phyloP scores from a whole-genome alignment of 2,797 vertebrate genomes.

The Vespertilio murinus region DNA sequence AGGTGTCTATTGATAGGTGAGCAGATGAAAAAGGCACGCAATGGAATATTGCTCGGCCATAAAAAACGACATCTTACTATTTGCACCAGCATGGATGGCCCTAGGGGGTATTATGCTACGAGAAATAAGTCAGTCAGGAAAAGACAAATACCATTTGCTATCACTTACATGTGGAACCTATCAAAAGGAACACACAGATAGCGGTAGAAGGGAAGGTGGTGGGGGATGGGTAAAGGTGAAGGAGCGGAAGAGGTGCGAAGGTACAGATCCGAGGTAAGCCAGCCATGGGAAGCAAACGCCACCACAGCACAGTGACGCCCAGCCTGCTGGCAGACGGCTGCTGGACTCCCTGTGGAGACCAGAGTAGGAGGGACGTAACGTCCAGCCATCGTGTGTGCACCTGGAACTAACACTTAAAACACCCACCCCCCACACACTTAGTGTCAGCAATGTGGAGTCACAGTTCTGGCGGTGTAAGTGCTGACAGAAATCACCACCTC shows the following conservation, averaged over 20 bases:
- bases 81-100: not conserved
- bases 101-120: not conserved
- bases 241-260: no score
- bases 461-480: not conserved
- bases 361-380: not conserved
- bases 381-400: not conserved
- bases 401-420: not conserved
- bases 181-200: no score
- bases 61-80: not conserved
- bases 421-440: not conserved
- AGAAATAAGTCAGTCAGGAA: not conserved
- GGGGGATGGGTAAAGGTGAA: not conserved
- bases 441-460: not conserved
- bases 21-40: not conserved
- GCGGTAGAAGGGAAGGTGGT: not conserved
- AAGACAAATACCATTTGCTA: not conserved
- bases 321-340: not conserved
- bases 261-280: rapidly evolving
- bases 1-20: not conserved
- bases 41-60: not conserved
- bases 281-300: not conserved
- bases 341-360: not conserved
- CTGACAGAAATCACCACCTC: not conserved
- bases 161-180: not conserved
- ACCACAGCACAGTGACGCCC: no score